A percentile compares a stretch with the other conserved stretches of the same genome.
These are phyloP conservation scores for Megamerina dolium DNA, from an alignment of 2,888 invertebrate species.

Conservation along the genomic window DNA sequence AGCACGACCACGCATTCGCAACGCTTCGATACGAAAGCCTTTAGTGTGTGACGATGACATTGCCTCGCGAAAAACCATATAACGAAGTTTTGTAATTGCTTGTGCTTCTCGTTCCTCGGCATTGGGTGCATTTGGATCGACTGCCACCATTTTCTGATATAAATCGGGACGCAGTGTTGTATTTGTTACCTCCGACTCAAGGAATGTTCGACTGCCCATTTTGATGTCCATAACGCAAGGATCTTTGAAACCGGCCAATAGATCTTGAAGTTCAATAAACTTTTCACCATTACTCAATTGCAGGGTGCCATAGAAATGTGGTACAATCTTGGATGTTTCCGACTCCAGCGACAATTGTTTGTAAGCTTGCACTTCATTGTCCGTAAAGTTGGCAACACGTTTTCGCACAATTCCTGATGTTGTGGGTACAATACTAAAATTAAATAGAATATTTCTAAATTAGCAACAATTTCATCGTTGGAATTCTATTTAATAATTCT, in stretches of 20 bases:
- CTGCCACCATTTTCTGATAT: conserved; percentile 91
- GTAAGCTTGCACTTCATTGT: conserved; percentile 72
- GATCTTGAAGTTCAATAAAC: conserved; percentile 93
- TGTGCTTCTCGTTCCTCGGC: conserved; percentile 70
- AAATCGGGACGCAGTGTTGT: conserved; percentile 76
- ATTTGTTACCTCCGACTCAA: conserved; percentile 92
- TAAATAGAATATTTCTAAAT: not conserved
- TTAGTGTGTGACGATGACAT: conserved; percentile 88
- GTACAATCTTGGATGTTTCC: conserved; percentile 56
- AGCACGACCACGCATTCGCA: conserved; percentile 76
- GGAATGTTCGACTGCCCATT: conserved; percentile 92
- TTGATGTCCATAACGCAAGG: conserved; percentile 97
- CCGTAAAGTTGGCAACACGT: conserved; percentile 67
- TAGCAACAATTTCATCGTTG: not conserved
- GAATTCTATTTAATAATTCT: conserved; percentile 12
- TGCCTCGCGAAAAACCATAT: conserved; percentile 93
- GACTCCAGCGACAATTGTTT: conserved; percentile 72
- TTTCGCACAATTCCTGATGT: conserved; percentile 93
- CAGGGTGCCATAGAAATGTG: conserved; percentile 77
- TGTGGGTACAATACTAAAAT: conserved; percentile 76
- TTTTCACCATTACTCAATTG: conserved; percentile 65
- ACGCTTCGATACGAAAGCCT: conserved; percentile 94
- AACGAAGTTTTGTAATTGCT: conserved; percentile 91
- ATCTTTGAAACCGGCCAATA: conserved; percentile 82
- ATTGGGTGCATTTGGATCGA: conserved; percentile 83